phyloP scores from a whole-genome alignment of 2,888 invertebrate genomes.

The Acrobasis consociella region DNA sequence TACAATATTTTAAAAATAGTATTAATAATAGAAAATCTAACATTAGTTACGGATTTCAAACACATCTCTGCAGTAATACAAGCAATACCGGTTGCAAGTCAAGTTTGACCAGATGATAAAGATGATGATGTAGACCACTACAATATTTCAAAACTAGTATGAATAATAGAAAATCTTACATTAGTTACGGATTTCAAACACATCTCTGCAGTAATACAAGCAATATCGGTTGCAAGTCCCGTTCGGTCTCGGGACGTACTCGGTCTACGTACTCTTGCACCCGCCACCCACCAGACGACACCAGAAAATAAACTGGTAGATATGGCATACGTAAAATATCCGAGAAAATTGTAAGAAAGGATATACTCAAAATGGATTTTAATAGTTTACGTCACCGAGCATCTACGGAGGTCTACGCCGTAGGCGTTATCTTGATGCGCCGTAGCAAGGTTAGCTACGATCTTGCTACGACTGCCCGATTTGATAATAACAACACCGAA shows the following conservation, averaged over 20 bases:
- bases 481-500: no score
- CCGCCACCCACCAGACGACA: slow-evolving; percentile 55
- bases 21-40: no score
- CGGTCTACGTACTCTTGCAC: slow-evolving; percentile 42
- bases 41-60: slow-evolving; percentile 6
- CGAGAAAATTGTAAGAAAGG: background rate
- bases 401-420: slow-evolving; percentile 8
- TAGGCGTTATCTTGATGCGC: background rate
- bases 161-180: background rate
- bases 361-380: no score
- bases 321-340: background rate
- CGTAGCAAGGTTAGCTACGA: slow-evolving; percentile 4
- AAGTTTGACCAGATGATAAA: no score
- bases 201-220: slow-evolving; percentile 34
- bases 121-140: no score
- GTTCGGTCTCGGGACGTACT: slow-evolving; percentile 43
- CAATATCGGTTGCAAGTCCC: slow-evolving; percentile 54
- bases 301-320: slow-evolving; percentile 30
- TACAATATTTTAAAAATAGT: no score
- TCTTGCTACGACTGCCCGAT: background rate
- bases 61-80: slow-evolving; percentile 32
- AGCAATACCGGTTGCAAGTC: slow-evolving; percentile 53
- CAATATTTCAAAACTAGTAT: no score
- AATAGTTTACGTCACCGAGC: no score
- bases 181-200: slow-evolving; percentile 6